These are phyloP conservation scores for Aegypius monachus DNA, from an alignment of 2,113 vertebrate genomes.

Conservation along the genomic window DNA sequence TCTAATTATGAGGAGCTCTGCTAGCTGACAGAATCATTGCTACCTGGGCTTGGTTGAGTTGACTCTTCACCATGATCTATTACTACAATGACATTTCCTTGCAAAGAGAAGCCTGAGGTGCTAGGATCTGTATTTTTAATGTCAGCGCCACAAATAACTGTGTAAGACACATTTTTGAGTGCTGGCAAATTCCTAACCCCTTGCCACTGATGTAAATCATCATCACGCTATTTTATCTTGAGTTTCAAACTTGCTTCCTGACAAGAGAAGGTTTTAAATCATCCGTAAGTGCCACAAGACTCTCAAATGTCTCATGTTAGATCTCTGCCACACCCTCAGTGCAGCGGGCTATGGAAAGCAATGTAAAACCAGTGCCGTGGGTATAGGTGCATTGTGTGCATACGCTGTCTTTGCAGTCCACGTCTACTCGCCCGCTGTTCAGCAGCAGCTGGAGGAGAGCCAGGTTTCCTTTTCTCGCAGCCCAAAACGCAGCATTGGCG, in stretches of 20 bases:
- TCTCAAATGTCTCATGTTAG: not conserved
- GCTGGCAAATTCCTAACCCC: conserved; percentile 20
- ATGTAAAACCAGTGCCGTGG: conserved; percentile 4
- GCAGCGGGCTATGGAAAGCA: not conserved
- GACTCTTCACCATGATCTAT: not conserved
- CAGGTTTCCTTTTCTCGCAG: conserved; percentile 91
- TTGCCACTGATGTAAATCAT: not conserved
- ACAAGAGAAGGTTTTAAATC: conserved; percentile 31
- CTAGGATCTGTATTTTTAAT: not conserved
- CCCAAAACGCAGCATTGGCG: conserved; percentile 97
- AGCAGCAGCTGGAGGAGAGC: conserved; percentile 92
- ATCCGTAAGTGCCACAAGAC: not conserved
- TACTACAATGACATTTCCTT: not conserved
- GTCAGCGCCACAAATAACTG: not conserved
- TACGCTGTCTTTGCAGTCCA: conserved; percentile 98
- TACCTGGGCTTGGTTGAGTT: not conserved
- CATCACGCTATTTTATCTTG: not conserved
- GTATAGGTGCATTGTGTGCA: conserved; percentile 62
- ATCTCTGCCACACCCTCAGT: not conserved
- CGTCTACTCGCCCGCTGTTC: conserved; percentile 93
- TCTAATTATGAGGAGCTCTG: not conserved
- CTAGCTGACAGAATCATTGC: not conserved
- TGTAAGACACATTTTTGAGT: not conserved
- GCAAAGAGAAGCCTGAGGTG: conserved; percentile 21
- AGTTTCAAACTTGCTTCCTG: not conserved